Conservation (phyloP, 2,113 vertebrate genomes). For the Hirundichthys speculiger region DNA sequence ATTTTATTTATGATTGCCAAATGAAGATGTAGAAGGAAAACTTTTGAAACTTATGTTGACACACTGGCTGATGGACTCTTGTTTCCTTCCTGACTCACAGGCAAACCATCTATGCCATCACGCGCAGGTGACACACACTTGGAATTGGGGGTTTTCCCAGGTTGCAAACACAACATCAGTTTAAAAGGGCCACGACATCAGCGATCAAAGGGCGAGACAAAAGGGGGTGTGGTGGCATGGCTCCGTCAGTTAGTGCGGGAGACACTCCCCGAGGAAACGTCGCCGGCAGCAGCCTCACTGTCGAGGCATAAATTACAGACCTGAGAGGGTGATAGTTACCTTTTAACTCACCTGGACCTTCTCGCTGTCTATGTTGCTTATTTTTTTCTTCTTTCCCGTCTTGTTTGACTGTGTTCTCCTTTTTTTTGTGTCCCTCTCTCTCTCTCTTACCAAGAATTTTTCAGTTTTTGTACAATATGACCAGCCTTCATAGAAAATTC, state of each 20-base stretch:
- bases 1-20: too few species aligned
- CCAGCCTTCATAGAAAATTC: too few species aligned
- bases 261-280: constrained; percentile 56
- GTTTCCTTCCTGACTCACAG: constrained; percentile 28
- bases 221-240: constrained; percentile 45
- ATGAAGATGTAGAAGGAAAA: too few species aligned
- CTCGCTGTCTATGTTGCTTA: constrained; percentile 53
- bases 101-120: not conserved
- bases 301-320: constrained; percentile 68
- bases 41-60: too few species aligned
- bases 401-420: constrained; percentile 1
- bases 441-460: not conserved
- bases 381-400: constrained; percentile 20
- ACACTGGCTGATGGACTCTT: not conserved
- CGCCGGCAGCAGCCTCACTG: constrained; percentile 39
- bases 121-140: constrained; percentile 40
- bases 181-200: constrained; percentile 35
- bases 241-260: constrained; percentile 50
- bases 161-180: constrained; percentile 43
- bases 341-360: constrained; percentile 53
- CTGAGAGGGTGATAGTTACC: constrained; percentile 56
- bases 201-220: constrained; percentile 66
- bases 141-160: constrained; percentile 20
- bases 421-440: not conserved
- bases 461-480: not conserved